phyloP scores from a whole-genome alignment of 2,113 vertebrate genomes.

The Sinocyclocheilus rhinocerous region DNA sequence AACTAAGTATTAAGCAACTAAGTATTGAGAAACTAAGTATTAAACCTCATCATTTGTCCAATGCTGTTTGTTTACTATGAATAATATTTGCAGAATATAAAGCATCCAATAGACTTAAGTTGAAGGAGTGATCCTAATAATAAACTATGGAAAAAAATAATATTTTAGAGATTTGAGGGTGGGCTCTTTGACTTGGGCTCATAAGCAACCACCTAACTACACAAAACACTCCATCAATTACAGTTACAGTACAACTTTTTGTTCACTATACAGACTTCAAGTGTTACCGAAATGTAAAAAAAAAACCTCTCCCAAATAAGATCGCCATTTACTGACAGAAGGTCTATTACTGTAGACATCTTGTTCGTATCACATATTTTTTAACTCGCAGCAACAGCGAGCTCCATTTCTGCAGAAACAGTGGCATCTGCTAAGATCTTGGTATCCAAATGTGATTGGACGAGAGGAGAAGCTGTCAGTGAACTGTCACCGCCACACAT shows the following conservation, averaged over 20 bases:
- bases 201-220: not conserved
- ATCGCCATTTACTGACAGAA: not conserved
- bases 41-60: not conserved
- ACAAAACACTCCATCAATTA: not conserved
- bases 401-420: not conserved
- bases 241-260: not conserved
- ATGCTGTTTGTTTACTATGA: not conserved
- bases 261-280: not conserved
- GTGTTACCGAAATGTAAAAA: not conserved
- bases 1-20: too few species aligned
- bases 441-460: slow-evolving; percentile 27
- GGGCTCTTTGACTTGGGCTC: not conserved
- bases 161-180: not conserved
- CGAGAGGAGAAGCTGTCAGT: not conserved
- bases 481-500: not conserved
- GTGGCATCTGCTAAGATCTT: not conserved
- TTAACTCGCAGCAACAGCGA: not conserved
- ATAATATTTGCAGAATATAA: not conserved
- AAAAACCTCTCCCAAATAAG: not conserved
- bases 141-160: not conserved
- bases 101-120: not conserved
- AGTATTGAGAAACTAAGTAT: not conserved
- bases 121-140: not conserved
- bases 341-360: not conserved
- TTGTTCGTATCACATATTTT: not conserved